A percentile compares a stretch with the other conserved stretches of the same genome.
phyloP scores from a whole-genome alignment of 2,888 invertebrate genomes.

The Cataglyphis albicans region DNA sequence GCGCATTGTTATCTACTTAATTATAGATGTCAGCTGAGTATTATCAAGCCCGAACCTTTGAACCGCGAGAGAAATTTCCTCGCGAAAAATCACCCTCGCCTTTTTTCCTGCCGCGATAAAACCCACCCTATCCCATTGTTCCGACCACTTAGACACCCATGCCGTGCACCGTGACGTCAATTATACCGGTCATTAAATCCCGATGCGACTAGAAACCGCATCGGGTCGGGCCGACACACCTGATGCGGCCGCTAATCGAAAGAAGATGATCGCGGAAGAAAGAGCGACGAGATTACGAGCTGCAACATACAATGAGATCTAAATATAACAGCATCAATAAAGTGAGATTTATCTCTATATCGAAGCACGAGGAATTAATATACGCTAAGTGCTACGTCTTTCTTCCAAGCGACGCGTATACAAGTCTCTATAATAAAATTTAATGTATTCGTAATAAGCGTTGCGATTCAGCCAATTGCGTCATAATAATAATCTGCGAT shows the following conservation, averaged over 20 bases:
- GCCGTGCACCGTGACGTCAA: slow-evolving; percentile 64
- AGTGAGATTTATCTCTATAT: background rate
- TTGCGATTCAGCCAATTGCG: background rate
- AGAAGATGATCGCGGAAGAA: slow-evolving; percentile 38
- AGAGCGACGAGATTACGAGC: slow-evolving; percentile 3
- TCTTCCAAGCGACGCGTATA: background rate
- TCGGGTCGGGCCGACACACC: slow-evolving; percentile 46
- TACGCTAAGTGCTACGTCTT: background rate
- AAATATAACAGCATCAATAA: background rate
- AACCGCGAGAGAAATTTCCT: slow-evolving; percentile 67
- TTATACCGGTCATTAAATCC: slow-evolving; percentile 62
- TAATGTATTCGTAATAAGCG: background rate
- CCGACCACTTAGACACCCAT: slow-evolving; percentile 63
- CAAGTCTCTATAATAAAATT: background rate
- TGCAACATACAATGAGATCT: slow-evolving; percentile 6
- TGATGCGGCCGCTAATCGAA: slow-evolving; percentile 44
- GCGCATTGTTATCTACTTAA: slow-evolving; percentile 61
- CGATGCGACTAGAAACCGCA: slow-evolving; percentile 53
- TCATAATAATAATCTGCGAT: slow-evolving; percentile 16
- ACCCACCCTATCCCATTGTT: slow-evolving; percentile 52
- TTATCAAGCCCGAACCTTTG: slow-evolving; percentile 75
- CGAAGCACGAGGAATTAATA: background rate
- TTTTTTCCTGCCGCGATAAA: slow-evolving; percentile 52
- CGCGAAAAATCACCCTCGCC: slow-evolving; percentile 63
- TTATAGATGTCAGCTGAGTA: slow-evolving; percentile 63